Conservation (phyloP, 2,113 vertebrate genomes). For the Apus apus region DNA sequence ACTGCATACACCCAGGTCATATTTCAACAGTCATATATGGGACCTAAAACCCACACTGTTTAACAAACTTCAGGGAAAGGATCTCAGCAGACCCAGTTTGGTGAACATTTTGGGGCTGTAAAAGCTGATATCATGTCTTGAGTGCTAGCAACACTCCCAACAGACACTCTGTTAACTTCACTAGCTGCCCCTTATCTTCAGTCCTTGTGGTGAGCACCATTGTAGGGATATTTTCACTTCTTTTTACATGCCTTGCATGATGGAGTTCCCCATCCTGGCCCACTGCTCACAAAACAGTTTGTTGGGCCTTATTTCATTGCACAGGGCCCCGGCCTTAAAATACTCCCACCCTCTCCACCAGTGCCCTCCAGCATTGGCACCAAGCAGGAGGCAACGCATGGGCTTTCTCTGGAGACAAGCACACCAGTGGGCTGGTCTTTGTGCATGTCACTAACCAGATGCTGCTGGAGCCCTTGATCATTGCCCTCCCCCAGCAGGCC, state of each 20-base stretch:
- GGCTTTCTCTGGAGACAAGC: not conserved
- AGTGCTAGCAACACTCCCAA: not conserved
- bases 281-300: not conserved
- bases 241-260: not conserved
- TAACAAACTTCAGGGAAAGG: not conserved
- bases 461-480: fast-evolving
- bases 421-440: fast-evolving
- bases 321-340: fast-evolving
- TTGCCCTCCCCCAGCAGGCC: not conserved
- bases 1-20: not conserved
- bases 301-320: not conserved
- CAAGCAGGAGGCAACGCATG: not conserved
- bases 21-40: not conserved
- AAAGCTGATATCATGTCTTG: not conserved
- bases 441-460: fast-evolving
- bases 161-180: not conserved
- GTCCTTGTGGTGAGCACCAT: not conserved
- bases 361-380: fast-evolving
- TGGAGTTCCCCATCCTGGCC: not conserved
- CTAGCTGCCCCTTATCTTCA: not conserved
- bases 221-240: not conserved
- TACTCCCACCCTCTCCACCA: not conserved
- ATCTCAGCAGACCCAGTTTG: not conserved
- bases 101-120: not conserved
- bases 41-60: not conserved